These are phyloP conservation scores for Hycleus phaleratus DNA, from an alignment of 1,140 invertebrate genomes.

Conservation along the genomic window DNA sequence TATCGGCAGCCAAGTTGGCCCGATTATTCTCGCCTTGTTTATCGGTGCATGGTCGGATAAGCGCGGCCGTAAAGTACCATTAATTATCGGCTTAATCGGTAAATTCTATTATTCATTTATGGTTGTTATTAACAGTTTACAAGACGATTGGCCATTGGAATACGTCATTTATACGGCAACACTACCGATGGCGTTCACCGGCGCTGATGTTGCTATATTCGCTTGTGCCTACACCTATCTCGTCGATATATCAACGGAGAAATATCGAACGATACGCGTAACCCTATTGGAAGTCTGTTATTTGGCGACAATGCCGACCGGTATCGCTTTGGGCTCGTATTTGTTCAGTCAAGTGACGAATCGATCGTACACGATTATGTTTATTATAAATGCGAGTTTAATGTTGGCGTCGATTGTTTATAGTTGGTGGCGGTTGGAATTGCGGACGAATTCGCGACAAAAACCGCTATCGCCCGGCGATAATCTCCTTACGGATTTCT, in stretches of 20 bases:
- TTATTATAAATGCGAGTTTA: constrained; percentile 55
- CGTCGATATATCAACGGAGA: constrained; percentile 55
- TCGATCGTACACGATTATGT: constrained; percentile 61
- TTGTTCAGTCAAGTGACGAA: constrained; percentile 49
- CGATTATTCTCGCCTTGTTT: constrained; percentile 65
- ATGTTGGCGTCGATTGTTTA: constrained; percentile 56
- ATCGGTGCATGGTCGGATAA: constrained; percentile 69
- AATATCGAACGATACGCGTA: constrained; percentile 60
- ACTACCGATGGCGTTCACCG: constrained; percentile 61
- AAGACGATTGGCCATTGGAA: constrained; percentile 60
- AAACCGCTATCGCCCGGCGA: constrained; percentile 47
- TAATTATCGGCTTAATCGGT: constrained; percentile 59
- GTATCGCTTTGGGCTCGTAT: constrained; percentile 55
- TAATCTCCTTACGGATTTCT: constrained; percentile 60
- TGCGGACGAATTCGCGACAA: constrained; percentile 57
- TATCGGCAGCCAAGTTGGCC: constrained; percentile 58
- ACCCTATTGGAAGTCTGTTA: constrained; percentile 67
- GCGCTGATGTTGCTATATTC: constrained; percentile 68
- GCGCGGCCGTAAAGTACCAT: constrained; percentile 57
- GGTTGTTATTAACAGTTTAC: constrained; percentile 59
- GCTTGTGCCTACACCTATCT: constrained; percentile 65
- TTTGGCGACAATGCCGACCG: constrained; percentile 64
- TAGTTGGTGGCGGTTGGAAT: constrained; percentile 49
- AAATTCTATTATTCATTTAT: constrained; percentile 66
- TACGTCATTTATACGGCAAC: constrained; percentile 64